Evolutionary conservation across 2,888 invertebrate genomes (phyloP), one percentile per base, ranked within the genome.

Genomic region (Eutolmus rufibarbis): DNA sequence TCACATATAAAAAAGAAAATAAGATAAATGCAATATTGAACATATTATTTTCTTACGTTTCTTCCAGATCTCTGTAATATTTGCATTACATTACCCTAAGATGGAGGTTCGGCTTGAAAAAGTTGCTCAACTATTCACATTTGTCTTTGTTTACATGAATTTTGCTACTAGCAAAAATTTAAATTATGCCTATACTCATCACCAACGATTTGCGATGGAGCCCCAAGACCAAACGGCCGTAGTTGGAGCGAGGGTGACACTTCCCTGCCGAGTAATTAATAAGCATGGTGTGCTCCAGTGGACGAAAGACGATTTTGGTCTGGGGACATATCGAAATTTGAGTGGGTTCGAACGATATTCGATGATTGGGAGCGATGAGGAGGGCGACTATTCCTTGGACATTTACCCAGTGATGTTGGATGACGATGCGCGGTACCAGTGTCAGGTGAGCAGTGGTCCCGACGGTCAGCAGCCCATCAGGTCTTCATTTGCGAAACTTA

Each of bases 251-350:
- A 95, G 96, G 88, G 97, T 98, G 76, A 97, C 97, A 12, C 94
- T 98, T 88, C 97, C 97, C 34, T 99, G 98, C 92, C 94, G 97
- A 57, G 97, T 98, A 57, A 95, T 97, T 91, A 96, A 97, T 92
- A 97, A 98, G 92, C 95, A 95, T 88, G 99, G 99, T 0, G 95
- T 96, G 84, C 94, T 99, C 86, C 99, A 99, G 92, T 99, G 99
- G 99, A 98, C 98, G 84, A 97, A 98, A 91, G 98, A 98, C 91
- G 98, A 98, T 91, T 99, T 98, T 91, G 99, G 98, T 0, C 94
- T 99, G 86, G 99, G 99, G 9, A 95, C 97, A 0, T 97, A 97
- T 90, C 94, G 98, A 88, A 96, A 97, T 90, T 94, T 99, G 88
- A 96, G 97, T 86, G 98, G 97, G 46, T 99, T 97, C 92, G 97